Conservation (phyloP, 1,140 invertebrate species). For the Ostrea denselamellosa region DNA sequence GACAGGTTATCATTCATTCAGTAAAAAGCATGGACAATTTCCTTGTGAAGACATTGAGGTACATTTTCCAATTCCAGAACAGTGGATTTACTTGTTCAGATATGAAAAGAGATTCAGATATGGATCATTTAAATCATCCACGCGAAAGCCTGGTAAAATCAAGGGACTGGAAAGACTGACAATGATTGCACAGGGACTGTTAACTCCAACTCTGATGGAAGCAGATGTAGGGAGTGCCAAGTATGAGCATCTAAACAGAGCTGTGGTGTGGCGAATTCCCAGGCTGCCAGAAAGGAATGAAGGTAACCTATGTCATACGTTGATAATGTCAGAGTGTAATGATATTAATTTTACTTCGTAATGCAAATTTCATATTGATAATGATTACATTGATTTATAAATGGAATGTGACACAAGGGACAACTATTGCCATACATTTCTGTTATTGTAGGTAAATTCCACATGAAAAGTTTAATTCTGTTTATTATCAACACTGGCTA, state of each 20-base stretch:
- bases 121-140: constrained; percentile 98
- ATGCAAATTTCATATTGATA: too few relatives aligned
- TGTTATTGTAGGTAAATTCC: too few relatives aligned
- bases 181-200: constrained; percentile 87
- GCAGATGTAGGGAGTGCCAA: constrained; percentile 98
- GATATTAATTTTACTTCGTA: too few relatives aligned
- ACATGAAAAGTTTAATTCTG: too few relatives aligned
- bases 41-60: constrained; percentile 93
- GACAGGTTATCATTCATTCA: constrained; percentile 96
- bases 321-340: too few relatives aligned
- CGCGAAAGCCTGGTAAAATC: constrained; percentile 86
- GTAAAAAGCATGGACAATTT: constrained; percentile 92
- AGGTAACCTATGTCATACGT: constrained; percentile 82
- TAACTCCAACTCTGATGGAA: constrained; percentile 96
- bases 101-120: constrained; percentile 99
- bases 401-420: too few relatives aligned
- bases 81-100: constrained; percentile 98
- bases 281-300: constrained; percentile 97
- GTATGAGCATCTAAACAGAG: constrained; percentile 98
- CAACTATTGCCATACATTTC: too few relatives aligned
- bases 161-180: constrained; percentile 79
- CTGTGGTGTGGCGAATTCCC: constrained; percentile 98
- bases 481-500: too few relatives aligned
- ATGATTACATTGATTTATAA: too few relatives aligned
- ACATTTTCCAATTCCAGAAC: constrained; percentile 98